These are phyloP conservation scores for Luehdorfia chinensis DNA, from an alignment of 1,140 invertebrate genomes.

Conservation along the genomic window DNA sequence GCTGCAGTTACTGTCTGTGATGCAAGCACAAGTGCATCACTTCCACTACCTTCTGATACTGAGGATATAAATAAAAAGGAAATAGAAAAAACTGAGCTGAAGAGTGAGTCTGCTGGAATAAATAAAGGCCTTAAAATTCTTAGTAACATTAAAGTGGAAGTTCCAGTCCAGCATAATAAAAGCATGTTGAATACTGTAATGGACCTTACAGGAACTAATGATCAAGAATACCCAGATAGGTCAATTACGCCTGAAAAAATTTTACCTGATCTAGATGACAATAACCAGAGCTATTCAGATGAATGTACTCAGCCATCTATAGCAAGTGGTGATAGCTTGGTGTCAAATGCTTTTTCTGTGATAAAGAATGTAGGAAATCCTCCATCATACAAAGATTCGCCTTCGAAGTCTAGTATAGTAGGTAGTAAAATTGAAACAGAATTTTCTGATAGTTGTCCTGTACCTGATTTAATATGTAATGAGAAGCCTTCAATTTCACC, in stretches of 20 bases:
- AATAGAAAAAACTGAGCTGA: slow-evolving; percentile 33
- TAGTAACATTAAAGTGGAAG: slow-evolving; percentile 74
- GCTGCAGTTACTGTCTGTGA: slow-evolving; percentile 4
- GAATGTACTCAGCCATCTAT: slow-evolving; percentile 35
- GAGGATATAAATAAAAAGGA: slow-evolving; percentile 24
- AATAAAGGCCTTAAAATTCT: slow-evolving; percentile 72
- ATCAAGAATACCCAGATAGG: slow-evolving; percentile 45
- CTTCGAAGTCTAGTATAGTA: slow-evolving; percentile 34
- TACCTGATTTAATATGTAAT: slow-evolving; percentile 73
- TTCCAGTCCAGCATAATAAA: slow-evolving; percentile 66
- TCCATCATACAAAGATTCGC: slow-evolving; percentile 42
- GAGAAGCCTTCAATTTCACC: slow-evolving; percentile 75
- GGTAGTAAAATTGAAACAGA: slow-evolving; percentile 60
- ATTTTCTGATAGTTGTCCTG: slow-evolving; percentile 60
- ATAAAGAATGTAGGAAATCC: slow-evolving; percentile 69
- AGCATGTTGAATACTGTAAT: slow-evolving; percentile 67
- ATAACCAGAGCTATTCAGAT: slow-evolving; percentile 30
- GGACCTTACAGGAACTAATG: slow-evolving; percentile 64
- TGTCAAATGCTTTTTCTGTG: slow-evolving; percentile 64
- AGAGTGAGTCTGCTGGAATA: slow-evolving; percentile 37
- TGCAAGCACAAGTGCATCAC: slow-evolving; percentile 19
- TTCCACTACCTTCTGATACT: slow-evolving; percentile 13
- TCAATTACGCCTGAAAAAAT: slow-evolving; percentile 51
- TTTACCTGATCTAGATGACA: slow-evolving; percentile 62
- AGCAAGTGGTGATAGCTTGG: slow-evolving; percentile 37